A percentile compares a stretch with the other conserved stretches of the same genome.
Conservation (phyloP, 1,140 invertebrate genomes). For the Cardiocondyla obscurior region DNA sequence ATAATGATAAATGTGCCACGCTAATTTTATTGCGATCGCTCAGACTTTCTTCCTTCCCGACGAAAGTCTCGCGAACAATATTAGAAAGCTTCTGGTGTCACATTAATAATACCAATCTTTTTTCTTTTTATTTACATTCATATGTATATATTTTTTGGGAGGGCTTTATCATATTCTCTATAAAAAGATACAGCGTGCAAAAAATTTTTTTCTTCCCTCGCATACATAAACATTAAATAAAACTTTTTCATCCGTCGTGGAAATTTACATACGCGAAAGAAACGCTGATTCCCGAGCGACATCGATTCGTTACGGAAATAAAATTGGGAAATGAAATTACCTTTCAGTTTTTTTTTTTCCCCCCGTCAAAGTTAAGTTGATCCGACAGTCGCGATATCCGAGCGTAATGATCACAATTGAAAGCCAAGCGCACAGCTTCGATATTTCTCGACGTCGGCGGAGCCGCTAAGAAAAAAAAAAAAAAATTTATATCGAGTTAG, state of each 20-base stretch:
- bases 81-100: not conserved
- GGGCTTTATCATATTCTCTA: no score
- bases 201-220: not conserved
- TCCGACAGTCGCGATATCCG: not conserved
- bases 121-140: no score
- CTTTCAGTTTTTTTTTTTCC: not conserved
- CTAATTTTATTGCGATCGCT: not conserved
- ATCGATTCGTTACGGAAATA: not conserved
- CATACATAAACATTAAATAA: not conserved
- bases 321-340: not conserved
- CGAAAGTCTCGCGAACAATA: not conserved
- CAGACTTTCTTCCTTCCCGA: not conserved
- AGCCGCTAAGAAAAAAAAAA: not conserved
- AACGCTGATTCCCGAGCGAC: not conserved
- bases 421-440: not conserved
- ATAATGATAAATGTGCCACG: not conserved
- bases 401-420: not conserved
- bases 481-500: not conserved
- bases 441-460: no score
- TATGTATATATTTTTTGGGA: no score
- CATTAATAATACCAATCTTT: not conserved
- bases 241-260: no score
- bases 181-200: no score
- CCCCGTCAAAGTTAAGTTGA: not conserved
- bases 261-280: not conserved